These are phyloP conservation scores for Morone chrysops DNA, from an alignment of 2,113 vertebrate species.

Conservation along the genomic window DNA sequence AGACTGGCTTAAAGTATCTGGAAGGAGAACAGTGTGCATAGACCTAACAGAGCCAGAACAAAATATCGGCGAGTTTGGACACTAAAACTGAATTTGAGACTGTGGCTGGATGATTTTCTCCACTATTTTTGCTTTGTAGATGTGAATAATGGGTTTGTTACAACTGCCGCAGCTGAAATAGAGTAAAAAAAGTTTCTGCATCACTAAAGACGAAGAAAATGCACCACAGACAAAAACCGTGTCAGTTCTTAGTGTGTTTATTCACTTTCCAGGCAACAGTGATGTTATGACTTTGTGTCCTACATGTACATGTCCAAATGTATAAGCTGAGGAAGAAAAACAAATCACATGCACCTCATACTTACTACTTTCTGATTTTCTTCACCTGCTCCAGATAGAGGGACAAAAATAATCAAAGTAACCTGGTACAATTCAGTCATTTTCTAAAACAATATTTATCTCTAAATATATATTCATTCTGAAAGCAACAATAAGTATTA, in stretches of 20 bases:
- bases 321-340: slow-evolving; percentile 40
- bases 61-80: not conserved
- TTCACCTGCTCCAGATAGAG: slow-evolving; percentile 25
- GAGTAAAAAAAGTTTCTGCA: not conserved
- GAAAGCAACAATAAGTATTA: slow-evolving; percentile 51
- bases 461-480: slow-evolving; percentile 68
- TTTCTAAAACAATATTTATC: slow-evolving; percentile 66
- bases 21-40: too few relatives aligned
- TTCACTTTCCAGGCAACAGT: slow-evolving; percentile 71
- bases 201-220: not conserved
- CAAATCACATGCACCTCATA: slow-evolving; percentile 62
- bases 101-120: not conserved
- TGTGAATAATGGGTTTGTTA: not conserved
- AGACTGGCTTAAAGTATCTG: too few relatives aligned
- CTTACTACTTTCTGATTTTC: slow-evolving; percentile 39
- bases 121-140: not conserved
- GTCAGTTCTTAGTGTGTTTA: slow-evolving; percentile 67
- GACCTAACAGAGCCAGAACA: too few relatives aligned
- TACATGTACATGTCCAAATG: slow-evolving; percentile 32
- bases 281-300: slow-evolving; percentile 51
- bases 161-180: not conserved
- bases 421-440: slow-evolving; percentile 64
- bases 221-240: slow-evolving; percentile 11
- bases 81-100: not conserved
- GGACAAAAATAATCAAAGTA: slow-evolving; percentile 29